These are phyloP conservation scores for Ornithoptera alexandrae DNA, from an alignment of 2,888 invertebrate species.

Conservation along the genomic window DNA sequence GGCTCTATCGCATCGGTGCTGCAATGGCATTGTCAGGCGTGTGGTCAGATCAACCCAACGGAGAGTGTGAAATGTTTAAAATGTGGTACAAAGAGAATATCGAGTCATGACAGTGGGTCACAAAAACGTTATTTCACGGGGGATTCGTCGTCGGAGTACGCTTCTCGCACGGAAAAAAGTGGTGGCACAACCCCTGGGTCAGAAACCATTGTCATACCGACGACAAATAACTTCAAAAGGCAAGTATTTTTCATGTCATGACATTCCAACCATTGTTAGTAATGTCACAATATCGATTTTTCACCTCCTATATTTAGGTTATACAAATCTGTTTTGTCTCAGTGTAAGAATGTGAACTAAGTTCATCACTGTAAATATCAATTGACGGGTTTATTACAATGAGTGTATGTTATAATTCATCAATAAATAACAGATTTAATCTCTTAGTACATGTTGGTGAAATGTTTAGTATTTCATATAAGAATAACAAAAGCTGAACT, in stretches of 20 bases:
- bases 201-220: conserved; percentile 67
- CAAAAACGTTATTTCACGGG: conserved; percentile 60
- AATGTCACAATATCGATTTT: conserved; percentile 73
- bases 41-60: conserved; percentile 93
- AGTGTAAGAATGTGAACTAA: conserved; percentile 49
- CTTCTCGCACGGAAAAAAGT: conserved; percentile 66
- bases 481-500: too few species aligned
- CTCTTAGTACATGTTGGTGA: conserved; percentile 30
- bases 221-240: conserved; percentile 69
- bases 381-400: conserved; percentile 47
- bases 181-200: conserved; percentile 71
- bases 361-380: conserved; percentile 63
- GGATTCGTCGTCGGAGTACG: conserved; percentile 71
- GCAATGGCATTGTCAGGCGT: conserved; percentile 94
- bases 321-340: conserved; percentile 65
- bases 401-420: conserved; percentile 60
- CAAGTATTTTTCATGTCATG: conserved; percentile 52
- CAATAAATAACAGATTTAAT: conserved; percentile 51
- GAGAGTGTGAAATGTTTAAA: conserved; percentile 91
- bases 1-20: conserved; percentile 96
- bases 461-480: too few species aligned
- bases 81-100: conserved; percentile 86
- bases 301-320: conserved; percentile 68
- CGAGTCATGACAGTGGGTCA: conserved; percentile 77
- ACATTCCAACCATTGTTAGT: conserved; percentile 56